Conservation (phyloP, 2,113 vertebrate genomes). For the Globicephala melas region DNA sequence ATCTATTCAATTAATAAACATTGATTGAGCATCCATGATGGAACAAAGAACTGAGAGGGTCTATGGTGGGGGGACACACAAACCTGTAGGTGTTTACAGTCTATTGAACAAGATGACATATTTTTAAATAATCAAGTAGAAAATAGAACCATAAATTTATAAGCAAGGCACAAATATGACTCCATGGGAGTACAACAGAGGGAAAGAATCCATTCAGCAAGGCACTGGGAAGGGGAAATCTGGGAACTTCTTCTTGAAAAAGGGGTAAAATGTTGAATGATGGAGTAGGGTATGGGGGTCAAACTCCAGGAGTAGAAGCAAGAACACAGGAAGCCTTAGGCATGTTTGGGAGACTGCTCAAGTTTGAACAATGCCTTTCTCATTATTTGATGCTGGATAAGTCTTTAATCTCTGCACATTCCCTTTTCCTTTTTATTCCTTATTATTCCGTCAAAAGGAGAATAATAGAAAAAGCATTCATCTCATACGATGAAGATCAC, state of each 20-base stretch:
- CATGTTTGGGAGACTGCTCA: background rate
- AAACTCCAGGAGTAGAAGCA: background rate
- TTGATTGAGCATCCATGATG: background rate
- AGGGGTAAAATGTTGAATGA: background rate
- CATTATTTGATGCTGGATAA: background rate
- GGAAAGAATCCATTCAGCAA: background rate
- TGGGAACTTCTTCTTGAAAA: background rate
- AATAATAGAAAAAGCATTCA: background rate
- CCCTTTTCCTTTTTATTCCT: background rate
- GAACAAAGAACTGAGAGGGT: background rate
- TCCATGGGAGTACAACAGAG: background rate
- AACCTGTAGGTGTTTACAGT: background rate
- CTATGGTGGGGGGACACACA: too few species aligned
- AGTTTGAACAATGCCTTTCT: background rate
- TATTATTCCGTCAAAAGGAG: background rate
- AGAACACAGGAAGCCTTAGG: background rate
- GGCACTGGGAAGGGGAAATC: background rate
- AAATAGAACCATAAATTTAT: background rate
- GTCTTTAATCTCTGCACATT: background rate
- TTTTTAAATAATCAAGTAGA: background rate
- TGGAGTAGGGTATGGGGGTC: accelerated
- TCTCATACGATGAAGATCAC: background rate
- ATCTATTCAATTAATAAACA: background rate
- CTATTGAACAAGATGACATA: background rate
- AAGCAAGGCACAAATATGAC: background rate